Evolutionary conservation across 2,888 invertebrate genomes (phyloP), one percentile per base, ranked within the genome.

Genomic region (Phyllotreta cruciferae): DNA sequence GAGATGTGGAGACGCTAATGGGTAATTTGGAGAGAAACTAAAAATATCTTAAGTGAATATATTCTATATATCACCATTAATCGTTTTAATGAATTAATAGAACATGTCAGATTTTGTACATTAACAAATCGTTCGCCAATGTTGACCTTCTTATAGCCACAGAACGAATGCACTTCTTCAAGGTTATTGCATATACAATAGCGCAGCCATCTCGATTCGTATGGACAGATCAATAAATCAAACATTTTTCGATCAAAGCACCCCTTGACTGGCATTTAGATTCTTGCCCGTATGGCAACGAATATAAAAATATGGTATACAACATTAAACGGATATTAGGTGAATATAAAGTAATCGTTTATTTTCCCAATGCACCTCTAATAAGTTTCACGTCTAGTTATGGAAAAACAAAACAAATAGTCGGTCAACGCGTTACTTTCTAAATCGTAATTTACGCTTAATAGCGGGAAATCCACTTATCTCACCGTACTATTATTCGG

Each of bases 221-320:
- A 47, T 14, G 47, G 5, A 24, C 47, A 47, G 47, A 47, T 14
- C 47, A 34, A 47, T 47, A 47, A 47, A 47, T 47, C 47, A 47
- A 47, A 9, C 34, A 47, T 47, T 47, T 47, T 47, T 47, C 47
- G 47, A 47, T 47, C 14, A 10, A 47, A 47, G 24, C 24, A 24
- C 24, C 24, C 24, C 4, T 4, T 4, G 24, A 3, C 24, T 24
- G 24, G 24, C 24, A 24, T 24, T 1, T 24, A 24, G 11, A 47
- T 8, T 14, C n/a, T 39, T 39, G 4, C 10, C n/a, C 41, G 41
- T 3, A 3, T 39, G 9, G 41, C 10, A 39, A 39, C 1, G 41
- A 39, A 39, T 44, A 13, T 4, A 44, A 10, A 6, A 13, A 44
- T 13, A 44, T 11, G 3, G 1, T 44, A 44, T 41, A 41, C 41